Conservation (phyloP, 2,113 vertebrate genomes). For the Cardinalis cardinalis region DNA sequence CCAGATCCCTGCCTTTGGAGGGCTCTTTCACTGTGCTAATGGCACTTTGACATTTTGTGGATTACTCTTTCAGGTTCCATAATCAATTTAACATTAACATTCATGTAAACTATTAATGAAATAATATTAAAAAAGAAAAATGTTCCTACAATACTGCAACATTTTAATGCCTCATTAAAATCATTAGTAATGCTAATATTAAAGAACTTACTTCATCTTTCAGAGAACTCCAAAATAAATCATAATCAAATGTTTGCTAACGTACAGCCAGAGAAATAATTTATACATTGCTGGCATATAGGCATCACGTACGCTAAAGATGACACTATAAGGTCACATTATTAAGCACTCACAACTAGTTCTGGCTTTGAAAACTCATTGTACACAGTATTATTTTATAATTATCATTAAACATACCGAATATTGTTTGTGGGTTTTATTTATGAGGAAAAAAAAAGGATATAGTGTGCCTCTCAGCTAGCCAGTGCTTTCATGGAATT, state of each 20-base stretch:
- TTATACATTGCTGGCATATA: conserved; percentile 66
- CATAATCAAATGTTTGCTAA: conserved; percentile 82
- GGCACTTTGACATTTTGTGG: conserved; percentile 67
- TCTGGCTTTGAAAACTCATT: conserved; percentile 52
- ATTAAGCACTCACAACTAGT: conserved; percentile 46
- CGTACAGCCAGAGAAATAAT: conserved; percentile 76
- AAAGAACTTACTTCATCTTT: conserved; percentile 82
- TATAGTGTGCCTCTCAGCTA: conserved; percentile 66
- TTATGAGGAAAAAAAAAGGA: conserved; percentile 75
- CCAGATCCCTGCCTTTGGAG: conserved; percentile 35
- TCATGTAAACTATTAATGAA: conserved; percentile 83
- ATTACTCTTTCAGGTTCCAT: conserved; percentile 73
- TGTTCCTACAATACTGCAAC: conserved; percentile 79
- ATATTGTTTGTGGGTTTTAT: conserved; percentile 71
- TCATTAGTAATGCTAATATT: conserved; percentile 86
- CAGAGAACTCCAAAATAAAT: conserved; percentile 81
- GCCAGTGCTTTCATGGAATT: conserved; percentile 65
- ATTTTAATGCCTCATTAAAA: conserved; percentile 89
- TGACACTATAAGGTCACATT: conserved; percentile 65
- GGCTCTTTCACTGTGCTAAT: conserved; percentile 48
- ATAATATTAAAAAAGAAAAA: conserved; percentile 84
- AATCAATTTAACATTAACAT: conserved; percentile 77
- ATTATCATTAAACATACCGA: conserved; percentile 73
- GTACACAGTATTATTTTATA: conserved; percentile 64
- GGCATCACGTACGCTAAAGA: conserved; percentile 59